Evolutionary conservation across 2,888 invertebrate species (phyloP).

Genomic region (Sepioteuthis lessoniana): DNA sequence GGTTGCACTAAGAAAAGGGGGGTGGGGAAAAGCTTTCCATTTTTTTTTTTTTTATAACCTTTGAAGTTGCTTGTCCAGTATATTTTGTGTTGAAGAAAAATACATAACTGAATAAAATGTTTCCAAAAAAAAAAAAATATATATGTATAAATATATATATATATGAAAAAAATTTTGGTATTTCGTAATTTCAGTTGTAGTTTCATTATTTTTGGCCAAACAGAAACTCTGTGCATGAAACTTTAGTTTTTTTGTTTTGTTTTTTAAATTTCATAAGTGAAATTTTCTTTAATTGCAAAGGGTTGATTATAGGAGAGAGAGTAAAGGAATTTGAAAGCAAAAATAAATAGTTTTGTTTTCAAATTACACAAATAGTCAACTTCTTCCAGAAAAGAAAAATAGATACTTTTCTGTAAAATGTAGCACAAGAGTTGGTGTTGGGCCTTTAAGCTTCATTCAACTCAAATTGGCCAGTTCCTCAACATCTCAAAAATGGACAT

Average conservation of each 20-base stretch:
- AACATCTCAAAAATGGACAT: no score
- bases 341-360: neutral
- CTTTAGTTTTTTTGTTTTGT: neutral
- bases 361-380: neutral
- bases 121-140: neutral
- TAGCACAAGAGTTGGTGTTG: no score
- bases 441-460: no score
- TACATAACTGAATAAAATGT: neutral
- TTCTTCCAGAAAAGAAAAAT: neutral
- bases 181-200: neutral
- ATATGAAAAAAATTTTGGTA: neutral
- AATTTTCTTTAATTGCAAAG: neutral
- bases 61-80: constrained; percentile 16
- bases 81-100: constrained; percentile 6
- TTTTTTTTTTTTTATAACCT: neutral
- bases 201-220: neutral
- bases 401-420: no score
- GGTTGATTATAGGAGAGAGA: neutral
- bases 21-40: neutral
- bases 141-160: no score
- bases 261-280: neutral
- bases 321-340: neutral
- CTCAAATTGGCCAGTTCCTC: no score
- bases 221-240: neutral
- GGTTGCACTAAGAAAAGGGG: no score